Percentiles rank a stretch among this genome's conserved stretches.
phyloP scores from a whole-genome alignment of 2,797 vertebrate genomes.

The Phrynocephalus forsythii region DNA sequence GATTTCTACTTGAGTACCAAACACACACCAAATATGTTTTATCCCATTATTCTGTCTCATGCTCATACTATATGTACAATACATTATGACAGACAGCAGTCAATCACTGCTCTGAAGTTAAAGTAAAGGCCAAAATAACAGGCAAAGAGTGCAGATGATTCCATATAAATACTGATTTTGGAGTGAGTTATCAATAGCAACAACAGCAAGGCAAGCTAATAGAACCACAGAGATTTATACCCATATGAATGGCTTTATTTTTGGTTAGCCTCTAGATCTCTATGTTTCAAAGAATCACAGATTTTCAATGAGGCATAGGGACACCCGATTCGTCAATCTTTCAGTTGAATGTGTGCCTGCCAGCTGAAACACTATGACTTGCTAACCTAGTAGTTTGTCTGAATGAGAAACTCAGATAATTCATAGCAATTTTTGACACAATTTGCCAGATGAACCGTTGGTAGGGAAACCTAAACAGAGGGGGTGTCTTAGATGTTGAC shows the following conservation, averaged over 20 bases:
- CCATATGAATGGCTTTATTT: neutral
- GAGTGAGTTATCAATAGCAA: neutral
- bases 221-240: conserved; percentile 2
- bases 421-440: conserved; percentile 51
- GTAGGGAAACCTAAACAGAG: conserved; percentile 5
- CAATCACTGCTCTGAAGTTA: neutral
- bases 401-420: conserved; percentile 42
- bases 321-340: neutral
- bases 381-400: conserved; percentile 51
- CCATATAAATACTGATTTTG: conserved; percentile 1
- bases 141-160: neutral
- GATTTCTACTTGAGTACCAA: neutral
- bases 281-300: neutral
- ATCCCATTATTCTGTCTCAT: neutral
- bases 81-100: neutral
- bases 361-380: conserved; percentile 25
- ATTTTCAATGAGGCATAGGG: conserved; percentile 31
- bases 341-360: conserved; percentile 40
- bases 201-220: neutral
- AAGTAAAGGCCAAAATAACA: neutral
- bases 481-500: conserved; percentile 46
- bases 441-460: conserved; percentile 21
- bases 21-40: neutral
- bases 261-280: neutral
- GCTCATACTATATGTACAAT: neutral